Base-by-base conservation (phyloP, 35 echinoderm and acorn worm genomes). In the Patiria miniata region DNA sequence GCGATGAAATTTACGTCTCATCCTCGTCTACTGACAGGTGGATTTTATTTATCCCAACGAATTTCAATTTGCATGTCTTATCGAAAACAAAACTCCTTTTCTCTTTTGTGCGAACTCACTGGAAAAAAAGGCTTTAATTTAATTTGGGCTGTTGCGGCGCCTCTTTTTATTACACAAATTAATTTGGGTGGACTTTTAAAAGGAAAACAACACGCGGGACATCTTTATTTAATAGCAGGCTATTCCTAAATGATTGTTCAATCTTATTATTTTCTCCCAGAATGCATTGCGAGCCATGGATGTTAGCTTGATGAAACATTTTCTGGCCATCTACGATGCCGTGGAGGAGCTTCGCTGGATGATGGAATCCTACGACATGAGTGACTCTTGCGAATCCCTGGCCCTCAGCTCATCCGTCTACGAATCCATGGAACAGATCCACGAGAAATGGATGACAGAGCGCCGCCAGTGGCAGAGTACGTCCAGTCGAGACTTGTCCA, bases 371-470 rank as follows among this genome's bases (percentile, higher is more conserved):
- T 60, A 60, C 28, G 57, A 60, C 8, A 73, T 73, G 65, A 30
- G 65, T 73, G 65, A 73, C 29, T 73, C 65, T 12, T 73, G 65
- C 29, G 65, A 73, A 73, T 73, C 65, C 0, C 19, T 60, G 28
- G n/a, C n/a, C n/a, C 42, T 47, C 42, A 73, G 34, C 34, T 73
- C 65, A 22, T 73, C 65, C 29, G 34, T 73, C 26, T 73, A 16
- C 29, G 65, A 73, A 34, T 73, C 65, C 29, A 22, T 73, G 3
- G 65, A 73, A 23, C 65, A 73, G 29, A 73, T 73, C 14, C 65
- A 73, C n/a, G 65, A 73, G 65, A 73, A 73, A 23, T 73, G 65
- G 65, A 73, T 73, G 65, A 32, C 65, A 73, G 65, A 73, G 65
- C 65, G 65, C 65, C 65, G 65, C 26, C 65, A 73, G 65, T 73